Evolutionary conservation across 2,113 vertebrate genomes (phyloP), one percentile per base, ranked within the genome.

Genomic region (Bombycilla garrulus): DNA sequence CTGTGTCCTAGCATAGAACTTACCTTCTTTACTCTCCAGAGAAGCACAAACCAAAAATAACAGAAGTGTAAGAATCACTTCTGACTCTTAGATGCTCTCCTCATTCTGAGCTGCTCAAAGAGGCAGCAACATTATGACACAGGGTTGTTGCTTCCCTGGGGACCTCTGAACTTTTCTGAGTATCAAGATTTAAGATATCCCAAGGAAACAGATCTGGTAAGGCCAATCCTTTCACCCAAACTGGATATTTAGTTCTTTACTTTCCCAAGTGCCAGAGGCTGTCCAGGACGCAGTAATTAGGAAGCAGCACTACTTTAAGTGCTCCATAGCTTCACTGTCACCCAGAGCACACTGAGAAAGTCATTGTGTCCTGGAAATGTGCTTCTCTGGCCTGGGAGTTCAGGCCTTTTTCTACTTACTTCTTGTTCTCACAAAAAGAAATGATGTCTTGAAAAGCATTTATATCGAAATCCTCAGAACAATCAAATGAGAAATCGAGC

Each of bases 401-500:
- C 53, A 92, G 56, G 69, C 87, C 86, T 81, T 67, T 64, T 87
- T 87, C 97, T 98, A 99, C 99, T 99, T 99, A 99, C 99, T 99
- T 99, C 98, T 99, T 99, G 98, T 97, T 99, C 98, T 99, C 99
- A 98, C 98, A 99, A 97, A 98, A 99, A 99, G 98, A 98, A 99
- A 99, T 98, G 99, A 99, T 98, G 99, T 99, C 99, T 98, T 99
- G 99, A 96, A 99, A 99, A 98, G 98, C 98, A 98, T 98, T 99
- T 98, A 99, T 98, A 98, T 98, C 98, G 98, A 98, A 98, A 97
- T 99, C 99, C 98, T 99, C 99, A 98, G 99, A 99, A 97, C 98
- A 98, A 98, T 99, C 99, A 99, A 99, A 99, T 98, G 98, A 99
- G 98, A 99, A 99, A 99, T 99, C 99, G 98, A 99, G 99, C 98